phyloP scores from a whole-genome alignment of 2,888 invertebrate species.

The Meghimatium bilineatum region DNA sequence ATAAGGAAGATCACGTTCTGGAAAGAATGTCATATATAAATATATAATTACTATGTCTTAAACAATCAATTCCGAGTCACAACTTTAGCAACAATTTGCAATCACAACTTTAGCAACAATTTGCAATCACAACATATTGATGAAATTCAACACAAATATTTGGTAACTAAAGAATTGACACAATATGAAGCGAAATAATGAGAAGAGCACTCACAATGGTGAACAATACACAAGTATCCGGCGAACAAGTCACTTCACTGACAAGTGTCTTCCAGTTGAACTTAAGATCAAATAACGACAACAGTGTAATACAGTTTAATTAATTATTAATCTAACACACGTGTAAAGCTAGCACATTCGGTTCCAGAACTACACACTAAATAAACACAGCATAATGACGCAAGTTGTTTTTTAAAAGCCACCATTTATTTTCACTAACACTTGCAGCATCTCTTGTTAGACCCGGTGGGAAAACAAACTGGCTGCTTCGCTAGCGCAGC shows the following conservation, averaged over 20 bases:
- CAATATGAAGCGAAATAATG: too few species aligned
- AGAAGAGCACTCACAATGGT: background rate
- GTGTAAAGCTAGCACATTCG: background rate
- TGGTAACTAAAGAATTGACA: too few species aligned
- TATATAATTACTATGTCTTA: too few species aligned
- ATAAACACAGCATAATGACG: background rate
- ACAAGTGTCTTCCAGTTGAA: background rate
- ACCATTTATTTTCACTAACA: background rate
- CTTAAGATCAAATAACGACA: background rate
- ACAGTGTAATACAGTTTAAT: background rate
- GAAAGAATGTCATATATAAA: too few species aligned
- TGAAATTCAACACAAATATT: too few species aligned
- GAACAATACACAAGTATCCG: background rate
- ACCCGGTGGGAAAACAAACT: background rate
- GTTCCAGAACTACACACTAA: background rate
- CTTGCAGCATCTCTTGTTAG: background rate
- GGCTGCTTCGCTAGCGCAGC: background rate
- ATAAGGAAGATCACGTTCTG: too few species aligned
- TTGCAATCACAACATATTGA: too few species aligned
- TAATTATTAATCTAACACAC: background rate
- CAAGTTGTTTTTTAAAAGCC: background rate
- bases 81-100: too few species aligned
- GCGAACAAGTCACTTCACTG: background rate
- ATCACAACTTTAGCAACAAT: too few species aligned
- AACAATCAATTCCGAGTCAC: too few species aligned